Base-by-base conservation (phyloP, 1,140 invertebrate species). In the Leptoteleia sp. region DNA sequence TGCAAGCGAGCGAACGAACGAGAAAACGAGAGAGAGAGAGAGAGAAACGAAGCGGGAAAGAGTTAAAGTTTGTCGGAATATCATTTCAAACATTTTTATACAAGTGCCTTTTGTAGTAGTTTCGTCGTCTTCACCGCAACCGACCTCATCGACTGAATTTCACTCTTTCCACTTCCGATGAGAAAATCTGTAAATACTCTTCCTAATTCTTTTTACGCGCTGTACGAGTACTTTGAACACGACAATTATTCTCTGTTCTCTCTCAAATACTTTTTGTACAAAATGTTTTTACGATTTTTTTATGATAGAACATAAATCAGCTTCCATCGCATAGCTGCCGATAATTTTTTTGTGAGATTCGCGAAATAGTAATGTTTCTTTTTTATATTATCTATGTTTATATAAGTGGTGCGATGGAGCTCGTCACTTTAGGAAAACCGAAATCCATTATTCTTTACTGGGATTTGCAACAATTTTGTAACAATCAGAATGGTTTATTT, bases 231-330 rank as follows among this genome's bases (percentile, higher is more conserved):
- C 80, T 82, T 85, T 78, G 80, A 82, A 82, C 76, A 81, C 81
- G 77, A 84, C 83, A 67, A 77, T 62, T 61, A 54, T 72, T 62
- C 67, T 82, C 64, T 82, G 85, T 85, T 87, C 87, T 87, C 85
- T 87, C 83, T 86, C 85, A 77, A 9, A 84, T 82, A 64, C 50
- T 87, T 78, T 84, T 89, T 89, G 88, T 89, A 89, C 87, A 89
- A 88, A 89, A 83, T 88, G 84, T 88, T 88, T 88, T 88, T 88
- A 89, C 81, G 85, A 84, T 83, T 84, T 84, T 81, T 86, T 68
- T 81, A n/a, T n/a, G 76, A 70, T 82, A 81, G 71, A 33, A 43
- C 42, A 17, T 81, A 82, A 78, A 76, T 81, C 76, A 81, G 54
- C 37, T 55, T 61, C 68, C 62, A 72, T 61, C 76, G 76, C 48